Evolutionary conservation across 2,888 invertebrate genomes (phyloP).

Genomic region (Desoria tigrina): DNA sequence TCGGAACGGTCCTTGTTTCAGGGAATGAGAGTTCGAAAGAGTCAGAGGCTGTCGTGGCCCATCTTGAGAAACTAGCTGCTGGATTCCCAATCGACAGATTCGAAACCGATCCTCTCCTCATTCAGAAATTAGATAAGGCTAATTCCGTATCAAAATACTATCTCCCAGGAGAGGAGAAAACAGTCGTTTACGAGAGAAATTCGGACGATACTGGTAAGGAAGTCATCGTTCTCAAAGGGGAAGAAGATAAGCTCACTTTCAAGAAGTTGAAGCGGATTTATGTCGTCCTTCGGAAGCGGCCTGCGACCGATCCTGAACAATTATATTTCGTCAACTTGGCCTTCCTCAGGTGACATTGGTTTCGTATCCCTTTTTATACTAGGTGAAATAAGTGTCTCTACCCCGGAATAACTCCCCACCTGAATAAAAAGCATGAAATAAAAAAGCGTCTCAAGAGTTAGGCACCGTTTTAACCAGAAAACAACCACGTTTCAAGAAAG

Average conservation of each 20-base stretch:
- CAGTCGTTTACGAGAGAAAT: neutral
- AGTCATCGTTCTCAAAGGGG: conserved; percentile 10
- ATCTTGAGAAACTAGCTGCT: neutral
- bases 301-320: conserved; percentile 2
- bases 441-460: no score
- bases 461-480: no score
- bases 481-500: no score
- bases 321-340: conserved; percentile 15
- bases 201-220: neutral
- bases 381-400: no score
- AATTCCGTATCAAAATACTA: conserved; percentile 10
- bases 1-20: no score
- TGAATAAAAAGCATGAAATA: no score
- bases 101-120: conserved; percentile 10
- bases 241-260: conserved; percentile 16
- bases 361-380: neutral
- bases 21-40: neutral
- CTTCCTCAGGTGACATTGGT: neutral
- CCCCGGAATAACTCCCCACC: no score
- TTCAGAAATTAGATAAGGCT: conserved; percentile 15
- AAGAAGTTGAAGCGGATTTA: conserved; percentile 7
- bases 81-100: conserved; percentile 2
- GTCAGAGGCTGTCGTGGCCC: neutral
- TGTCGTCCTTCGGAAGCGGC: conserved; percentile 10
- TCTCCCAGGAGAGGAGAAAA: neutral